A percentile compares a stretch with the other conserved stretches of the same genome.
Evolutionary conservation across 1,140 invertebrate genomes (phyloP).

Genomic region (Platorchestia sp.): DNA sequence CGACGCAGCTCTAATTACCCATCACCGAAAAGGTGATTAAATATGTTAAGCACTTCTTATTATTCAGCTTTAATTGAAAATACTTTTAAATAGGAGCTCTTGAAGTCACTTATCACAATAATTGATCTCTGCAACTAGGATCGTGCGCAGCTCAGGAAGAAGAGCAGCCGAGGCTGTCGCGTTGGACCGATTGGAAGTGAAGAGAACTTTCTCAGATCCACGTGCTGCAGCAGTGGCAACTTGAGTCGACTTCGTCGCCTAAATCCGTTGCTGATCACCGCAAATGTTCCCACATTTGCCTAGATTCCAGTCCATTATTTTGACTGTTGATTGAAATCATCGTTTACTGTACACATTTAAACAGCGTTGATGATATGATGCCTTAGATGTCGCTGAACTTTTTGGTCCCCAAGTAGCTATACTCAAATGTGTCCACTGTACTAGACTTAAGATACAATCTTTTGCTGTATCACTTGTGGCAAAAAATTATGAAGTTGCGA

Average conservation of each 20-base stretch:
- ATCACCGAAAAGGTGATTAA: conserved; percentile 40
- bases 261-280: no score
- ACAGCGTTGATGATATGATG: no score
- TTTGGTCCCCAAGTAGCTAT: no score
- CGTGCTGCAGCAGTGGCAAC: background rate
- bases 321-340: no score
- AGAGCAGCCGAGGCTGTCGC: background rate
- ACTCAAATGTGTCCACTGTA: no score
- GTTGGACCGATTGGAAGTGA: background rate
- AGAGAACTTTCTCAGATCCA: background rate
- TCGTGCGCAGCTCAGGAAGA: background rate
- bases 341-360: no score
- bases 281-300: no score
- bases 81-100: conserved; percentile 18
- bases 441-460: no score
- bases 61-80: conserved; percentile 38
- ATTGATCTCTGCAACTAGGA: background rate
- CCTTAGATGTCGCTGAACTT: no score
- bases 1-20: background rate
- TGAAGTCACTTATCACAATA: conserved; percentile 8
- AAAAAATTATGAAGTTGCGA: no score
- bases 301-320: no score
- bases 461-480: no score
- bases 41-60: background rate
- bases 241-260: background rate